These are phyloP conservation scores for Drosophila glabriapex DNA, from an alignment of 2,888 invertebrate genomes.

Conservation along the genomic window DNA sequence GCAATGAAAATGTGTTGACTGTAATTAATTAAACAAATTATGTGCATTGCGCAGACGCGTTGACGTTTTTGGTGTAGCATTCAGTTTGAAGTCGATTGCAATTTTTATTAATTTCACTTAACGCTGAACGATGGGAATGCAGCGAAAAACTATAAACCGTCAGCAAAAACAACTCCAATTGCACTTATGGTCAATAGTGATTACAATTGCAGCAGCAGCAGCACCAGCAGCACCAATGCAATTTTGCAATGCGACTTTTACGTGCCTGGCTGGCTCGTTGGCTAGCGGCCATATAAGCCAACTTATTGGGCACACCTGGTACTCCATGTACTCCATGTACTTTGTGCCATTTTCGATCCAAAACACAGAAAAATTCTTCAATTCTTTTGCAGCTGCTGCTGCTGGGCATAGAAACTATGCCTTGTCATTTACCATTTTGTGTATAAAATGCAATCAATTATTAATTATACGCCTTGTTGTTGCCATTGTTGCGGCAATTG, in stretches of 20 bases:
- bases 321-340: conserved; percentile 63
- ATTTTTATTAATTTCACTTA: conserved; percentile 82
- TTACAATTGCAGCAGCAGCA: conserved; percentile 65
- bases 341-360: conserved; percentile 68
- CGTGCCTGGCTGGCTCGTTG: conserved; percentile 33
- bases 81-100: conserved; percentile 55
- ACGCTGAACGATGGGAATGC: conserved; percentile 68
- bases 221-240: conserved; percentile 30
- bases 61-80: conserved; percentile 80
- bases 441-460: conserved; percentile 74
- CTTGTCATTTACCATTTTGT: conserved; percentile 48
- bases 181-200: conserved; percentile 64
- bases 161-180: conserved; percentile 16
- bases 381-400: conserved; percentile 45
- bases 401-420: conserved; percentile 13
- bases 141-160: conserved; percentile 35
- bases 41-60: conserved; percentile 78
- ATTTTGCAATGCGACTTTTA: conserved; percentile 71
- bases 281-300: conserved; percentile 63
- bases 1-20: conserved; percentile 76
- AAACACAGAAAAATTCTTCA: conserved; percentile 54
- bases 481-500: conserved; percentile 56
- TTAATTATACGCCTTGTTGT: conserved; percentile 78
- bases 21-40: conserved; percentile 82
- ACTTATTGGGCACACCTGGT: conserved; percentile 70